phyloP scores from a whole-genome alignment of 1,140 invertebrate species.

The Diachasma alloeum region DNA sequence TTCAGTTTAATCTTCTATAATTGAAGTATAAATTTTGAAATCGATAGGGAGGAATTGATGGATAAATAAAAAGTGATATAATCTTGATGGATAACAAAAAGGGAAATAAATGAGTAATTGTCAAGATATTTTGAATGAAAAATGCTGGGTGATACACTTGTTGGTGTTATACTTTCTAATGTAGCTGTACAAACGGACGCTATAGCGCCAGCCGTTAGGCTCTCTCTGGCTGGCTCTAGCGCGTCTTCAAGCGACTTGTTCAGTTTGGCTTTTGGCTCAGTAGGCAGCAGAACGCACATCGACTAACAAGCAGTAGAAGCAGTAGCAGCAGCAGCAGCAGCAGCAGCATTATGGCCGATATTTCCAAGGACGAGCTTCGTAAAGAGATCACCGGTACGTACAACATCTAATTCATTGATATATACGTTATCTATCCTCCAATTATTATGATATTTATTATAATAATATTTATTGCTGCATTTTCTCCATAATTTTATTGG shows the following conservation, averaged over 20 bases:
- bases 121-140: slow-evolving; percentile 39
- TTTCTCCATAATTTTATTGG: slow-evolving; percentile 42
- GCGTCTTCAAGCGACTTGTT: slow-evolving; percentile 40
- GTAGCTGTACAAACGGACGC: slow-evolving; percentile 58
- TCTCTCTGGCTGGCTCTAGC: slow-evolving; percentile 12
- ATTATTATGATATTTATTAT: slow-evolving; percentile 32
- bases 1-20: slow-evolving; percentile 48
- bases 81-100: background rate
- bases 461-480: background rate
- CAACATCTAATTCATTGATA: slow-evolving; percentile 51
- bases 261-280: slow-evolving; percentile 52
- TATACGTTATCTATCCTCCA: slow-evolving; percentile 41
- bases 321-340: slow-evolving; percentile 13
- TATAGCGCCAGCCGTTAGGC: slow-evolving; percentile 42
- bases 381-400: slow-evolving; percentile 76
- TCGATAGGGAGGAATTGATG: too few relatives aligned
- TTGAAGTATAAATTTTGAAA: too few relatives aligned
- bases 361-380: slow-evolving; percentile 73
- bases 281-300: slow-evolving; percentile 62
- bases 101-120: background rate
- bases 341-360: slow-evolving; percentile 69
- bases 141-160: background rate
- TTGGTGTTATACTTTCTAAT: slow-evolving; percentile 13
- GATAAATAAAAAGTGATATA: too few relatives aligned
- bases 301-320: slow-evolving; percentile 39